Conservation (phyloP, 2,113 vertebrate species). For the Cygnus buccinator region DNA sequence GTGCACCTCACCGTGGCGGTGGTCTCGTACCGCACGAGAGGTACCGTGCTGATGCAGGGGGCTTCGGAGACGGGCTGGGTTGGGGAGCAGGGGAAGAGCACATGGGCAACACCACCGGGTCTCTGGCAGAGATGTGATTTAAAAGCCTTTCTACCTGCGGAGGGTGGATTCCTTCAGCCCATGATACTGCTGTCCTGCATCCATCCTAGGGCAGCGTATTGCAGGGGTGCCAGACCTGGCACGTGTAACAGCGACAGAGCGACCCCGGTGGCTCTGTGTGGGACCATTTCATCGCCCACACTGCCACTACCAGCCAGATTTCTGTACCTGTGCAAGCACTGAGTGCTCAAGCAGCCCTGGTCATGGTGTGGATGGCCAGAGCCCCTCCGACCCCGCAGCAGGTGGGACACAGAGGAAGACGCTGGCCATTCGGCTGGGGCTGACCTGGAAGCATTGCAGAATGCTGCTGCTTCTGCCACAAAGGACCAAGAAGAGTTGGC, state of each 20-base stretch:
- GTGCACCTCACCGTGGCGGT: conserved; percentile 97
- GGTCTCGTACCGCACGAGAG: conserved; percentile 91
- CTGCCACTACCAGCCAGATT: background rate
- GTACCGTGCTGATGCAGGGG: conserved; percentile 51
- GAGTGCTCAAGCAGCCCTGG: background rate
- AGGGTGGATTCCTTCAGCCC: background rate
- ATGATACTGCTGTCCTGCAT: background rate
- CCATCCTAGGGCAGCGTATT: background rate
- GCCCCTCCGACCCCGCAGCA: background rate
- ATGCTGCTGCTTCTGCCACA: background rate
- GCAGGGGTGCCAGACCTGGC: background rate
- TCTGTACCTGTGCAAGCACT: background rate
- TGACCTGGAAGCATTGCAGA: background rate
- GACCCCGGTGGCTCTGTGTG: accelerated
- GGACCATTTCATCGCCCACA: background rate
- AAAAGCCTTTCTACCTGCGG: background rate
- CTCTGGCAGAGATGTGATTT: background rate
- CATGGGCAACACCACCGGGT: accelerated
- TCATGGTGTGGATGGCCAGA: background rate
- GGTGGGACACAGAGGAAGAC: background rate
- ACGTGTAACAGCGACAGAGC: too few species aligned
- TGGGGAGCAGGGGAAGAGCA: background rate
- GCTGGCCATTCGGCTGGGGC: background rate
- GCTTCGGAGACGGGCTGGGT: background rate
- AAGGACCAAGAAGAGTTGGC: background rate